phyloP scores from a whole-genome alignment of 2,888 invertebrate species.

The Ophraella communa region DNA sequence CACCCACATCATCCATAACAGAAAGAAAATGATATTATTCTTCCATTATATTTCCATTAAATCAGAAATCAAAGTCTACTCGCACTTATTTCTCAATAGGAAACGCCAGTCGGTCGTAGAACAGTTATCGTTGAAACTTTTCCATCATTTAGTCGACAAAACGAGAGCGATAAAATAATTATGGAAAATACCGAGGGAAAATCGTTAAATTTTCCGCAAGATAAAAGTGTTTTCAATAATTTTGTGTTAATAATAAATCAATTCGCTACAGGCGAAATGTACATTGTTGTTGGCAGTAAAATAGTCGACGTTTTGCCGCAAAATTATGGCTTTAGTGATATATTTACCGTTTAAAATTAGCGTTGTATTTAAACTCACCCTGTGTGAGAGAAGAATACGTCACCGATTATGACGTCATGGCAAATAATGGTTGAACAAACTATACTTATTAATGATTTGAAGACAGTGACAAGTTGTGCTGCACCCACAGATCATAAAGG shows the following conservation, averaged over 20 bases:
- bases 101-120: conserved; percentile 18
- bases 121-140: conserved; percentile 28
- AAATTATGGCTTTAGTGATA: too few relatives aligned
- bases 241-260: not conserved
- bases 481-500: too few relatives aligned
- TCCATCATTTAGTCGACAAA: conserved; percentile 8
- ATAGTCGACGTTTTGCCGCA: too few relatives aligned
- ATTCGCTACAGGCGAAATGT: too few relatives aligned
- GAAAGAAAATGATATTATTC: conserved; percentile 35
- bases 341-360: too few relatives aligned
- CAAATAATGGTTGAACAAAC: too few relatives aligned
- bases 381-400: too few relatives aligned
- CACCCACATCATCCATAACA: conserved; percentile 31
- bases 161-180: not conserved
- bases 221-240: not conserved
- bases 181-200: not conserved
- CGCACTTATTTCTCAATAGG: conserved; percentile 31
- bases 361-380: too few relatives aligned
- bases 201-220: not conserved
- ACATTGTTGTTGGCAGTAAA: too few relatives aligned
- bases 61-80: conserved; percentile 32
- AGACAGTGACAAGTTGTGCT: too few relatives aligned
- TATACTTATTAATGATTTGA: too few relatives aligned
- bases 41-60: conserved; percentile 38
- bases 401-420: too few relatives aligned